Percentiles rank a stretch among this genome's conserved stretches.
phyloP scores from a whole-genome alignment of 2,888 invertebrate species.

The Drosophila cognata region DNA sequence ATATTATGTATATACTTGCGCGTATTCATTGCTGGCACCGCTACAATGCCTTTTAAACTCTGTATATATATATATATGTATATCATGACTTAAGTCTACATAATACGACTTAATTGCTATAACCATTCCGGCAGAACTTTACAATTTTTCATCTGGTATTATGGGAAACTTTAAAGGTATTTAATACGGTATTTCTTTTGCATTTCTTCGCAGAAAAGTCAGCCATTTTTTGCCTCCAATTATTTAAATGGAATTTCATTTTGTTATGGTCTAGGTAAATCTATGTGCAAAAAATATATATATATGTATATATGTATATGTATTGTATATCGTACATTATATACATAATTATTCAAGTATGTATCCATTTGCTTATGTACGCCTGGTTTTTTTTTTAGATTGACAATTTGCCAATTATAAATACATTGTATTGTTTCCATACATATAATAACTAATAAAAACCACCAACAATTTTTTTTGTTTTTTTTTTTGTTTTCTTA shows the following conservation, averaged over 20 bases:
- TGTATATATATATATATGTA: conserved; percentile 1
- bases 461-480: conserved; percentile 66
- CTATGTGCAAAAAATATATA: conserved; percentile 78
- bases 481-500: conserved; percentile 5
- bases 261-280: conserved; percentile 64
- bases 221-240: conserved; percentile 30
- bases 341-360: conserved; percentile 60
- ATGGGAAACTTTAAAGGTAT: conserved; percentile 27
- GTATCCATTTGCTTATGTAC: conserved; percentile 55
- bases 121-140: conserved; percentile 58
- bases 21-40: not conserved
- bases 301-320: conserved; percentile 56
- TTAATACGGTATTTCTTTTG: conserved; percentile 22
- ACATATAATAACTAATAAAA: conserved; percentile 62
- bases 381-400: conserved; percentile 29
- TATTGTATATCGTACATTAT: conserved; percentile 70
- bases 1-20: not conserved
- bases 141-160: conserved; percentile 47
- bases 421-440: conserved; percentile 42
- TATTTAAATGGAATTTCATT: conserved; percentile 30
- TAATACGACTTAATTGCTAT: conserved; percentile 43
- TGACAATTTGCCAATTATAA: conserved; percentile 77
- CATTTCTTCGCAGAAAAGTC: conserved; percentile 15
- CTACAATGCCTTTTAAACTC: conserved; percentile 31
- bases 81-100: conserved; percentile 16